Conservation (phyloP, 2,113 vertebrate species). For the Isurus oxyrinchus region DNA sequence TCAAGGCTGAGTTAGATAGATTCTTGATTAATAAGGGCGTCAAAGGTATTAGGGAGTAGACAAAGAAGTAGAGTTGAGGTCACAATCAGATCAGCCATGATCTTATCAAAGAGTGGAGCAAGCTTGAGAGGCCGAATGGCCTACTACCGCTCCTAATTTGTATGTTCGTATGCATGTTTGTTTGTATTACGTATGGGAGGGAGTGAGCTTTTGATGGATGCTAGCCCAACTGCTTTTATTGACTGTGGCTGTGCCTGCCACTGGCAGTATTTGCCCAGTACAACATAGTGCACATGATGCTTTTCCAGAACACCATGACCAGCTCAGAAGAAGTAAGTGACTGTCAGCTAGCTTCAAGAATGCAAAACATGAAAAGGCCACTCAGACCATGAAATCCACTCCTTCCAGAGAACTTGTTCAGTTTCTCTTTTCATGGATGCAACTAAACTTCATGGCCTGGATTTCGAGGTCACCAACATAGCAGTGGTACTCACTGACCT, state of each 20-base stretch:
- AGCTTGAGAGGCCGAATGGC: too few species aligned
- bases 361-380: background rate
- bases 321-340: background rate
- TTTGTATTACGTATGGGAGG: background rate
- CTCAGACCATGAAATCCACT: background rate
- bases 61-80: too few species aligned
- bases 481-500: background rate
- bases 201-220: background rate
- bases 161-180: too few species aligned
- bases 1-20: too few species aligned
- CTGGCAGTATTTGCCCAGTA: background rate
- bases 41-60: too few species aligned
- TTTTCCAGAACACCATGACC: background rate
- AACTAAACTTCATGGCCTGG: background rate
- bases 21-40: too few species aligned
- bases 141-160: too few species aligned
- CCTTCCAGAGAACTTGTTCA: background rate
- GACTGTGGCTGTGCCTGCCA: background rate
- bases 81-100: too few species aligned
- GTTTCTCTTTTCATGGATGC: background rate
- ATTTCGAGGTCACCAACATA: background rate
- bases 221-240: background rate
- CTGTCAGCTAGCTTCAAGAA: background rate
- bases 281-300: background rate
- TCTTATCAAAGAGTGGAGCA: too few species aligned